These are phyloP conservation scores for Nestor notabilis DNA, from an alignment of 2,113 vertebrate genomes.

Conservation along the genomic window DNA sequence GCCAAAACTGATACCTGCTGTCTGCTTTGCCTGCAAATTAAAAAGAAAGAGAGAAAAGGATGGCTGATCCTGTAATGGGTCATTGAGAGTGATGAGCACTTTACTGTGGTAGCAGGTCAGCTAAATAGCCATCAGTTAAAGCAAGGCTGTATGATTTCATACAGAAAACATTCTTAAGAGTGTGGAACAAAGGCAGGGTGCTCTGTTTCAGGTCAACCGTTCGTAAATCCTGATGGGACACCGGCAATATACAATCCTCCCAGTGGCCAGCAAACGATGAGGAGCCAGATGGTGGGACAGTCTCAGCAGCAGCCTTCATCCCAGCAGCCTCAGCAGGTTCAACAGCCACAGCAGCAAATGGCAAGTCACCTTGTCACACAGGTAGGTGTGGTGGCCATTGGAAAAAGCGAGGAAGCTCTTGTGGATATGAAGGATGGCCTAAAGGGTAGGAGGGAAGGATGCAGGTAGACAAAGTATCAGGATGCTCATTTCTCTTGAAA, in stretches of 20 bases:
- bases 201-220: constrained; percentile 87
- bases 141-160: background rate
- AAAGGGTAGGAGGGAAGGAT: background rate
- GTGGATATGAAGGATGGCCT: background rate
- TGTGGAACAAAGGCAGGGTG: background rate
- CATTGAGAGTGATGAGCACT: background rate
- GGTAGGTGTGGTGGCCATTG: constrained; percentile 77
- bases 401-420: background rate
- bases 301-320: constrained; percentile 74
- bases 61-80: background rate
- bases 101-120: background rate
- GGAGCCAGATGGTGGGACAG: constrained; percentile 76
- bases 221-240: constrained; percentile 92
- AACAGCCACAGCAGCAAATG: constrained; percentile 80
- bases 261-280: constrained; percentile 82
- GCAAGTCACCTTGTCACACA: constrained; percentile 80
- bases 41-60: too few relatives aligned
- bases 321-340: constrained; percentile 79
- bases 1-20: background rate
- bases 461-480: background rate
- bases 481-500: background rate
- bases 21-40: background rate
- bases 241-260: constrained; percentile 95
- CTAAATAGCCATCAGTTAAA: background rate
- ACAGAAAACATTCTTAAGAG: background rate